Evolutionary conservation across 1,140 invertebrate genomes (phyloP), one percentile per base, ranked within the genome.

Genomic region (Orius insidiosus): DNA sequence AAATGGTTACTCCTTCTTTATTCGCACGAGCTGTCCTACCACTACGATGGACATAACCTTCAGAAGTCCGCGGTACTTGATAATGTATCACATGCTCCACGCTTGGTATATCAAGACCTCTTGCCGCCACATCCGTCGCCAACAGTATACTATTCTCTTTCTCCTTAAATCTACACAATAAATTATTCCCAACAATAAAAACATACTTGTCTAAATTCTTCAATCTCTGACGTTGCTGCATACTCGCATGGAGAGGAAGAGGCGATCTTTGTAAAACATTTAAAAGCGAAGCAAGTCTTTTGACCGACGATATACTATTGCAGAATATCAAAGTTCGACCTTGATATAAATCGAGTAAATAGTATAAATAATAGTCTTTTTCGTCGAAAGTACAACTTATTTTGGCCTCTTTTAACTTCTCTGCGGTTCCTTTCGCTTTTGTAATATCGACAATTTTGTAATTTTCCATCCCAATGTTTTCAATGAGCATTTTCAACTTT

Each of bases 41-140:
- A 66, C 89, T 95, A 44, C 95, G 69, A 64, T 99, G 95, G 1
- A 98, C 78, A 62, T 98, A 99, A 60, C 79, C 81, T 68, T 98
- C 93, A 24, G 85, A 82, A 11, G 92, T 96, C 56, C 79, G 72
- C 0, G 95, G 94, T 5, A 94, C 85, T 67, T 98, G 92, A 68
- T 96, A 98, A 64, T 99, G 95, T 55, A 98, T 77, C 3, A 98
- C 93, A 62, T 96, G 87, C 52, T 96, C 74, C 2, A 98, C 78
- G 57, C 78, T 74, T 2, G 87, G 84, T 59, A 98, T 96, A 65
- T 99, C 95, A 15, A 99, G 65, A 33, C 95, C 95, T 51, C 95
- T 68, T 0, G 95, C 92, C 10, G 94, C 95, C n/a, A 98, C 92
- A 69, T 98, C 95, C 0, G 94, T 98, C 0, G 95, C 89, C 47